Evolutionary conservation across 2,797 vertebrate genomes (phyloP), one percentile per base, ranked within the genome.

Genomic region (Microchirus variegatus): DNA sequence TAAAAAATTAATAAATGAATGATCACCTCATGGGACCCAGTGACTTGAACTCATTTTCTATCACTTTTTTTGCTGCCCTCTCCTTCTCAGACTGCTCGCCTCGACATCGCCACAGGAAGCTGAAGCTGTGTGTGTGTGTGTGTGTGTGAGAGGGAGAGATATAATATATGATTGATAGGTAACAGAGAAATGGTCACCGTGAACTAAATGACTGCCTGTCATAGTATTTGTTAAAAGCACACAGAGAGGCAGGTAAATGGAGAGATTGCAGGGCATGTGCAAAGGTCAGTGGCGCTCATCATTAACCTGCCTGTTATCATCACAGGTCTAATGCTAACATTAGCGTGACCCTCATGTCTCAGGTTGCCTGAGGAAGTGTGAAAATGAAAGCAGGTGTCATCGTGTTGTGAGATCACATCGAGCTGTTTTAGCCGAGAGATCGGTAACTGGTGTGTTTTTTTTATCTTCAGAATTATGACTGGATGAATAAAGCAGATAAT

Each of bases 11-110:
- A 42, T 42, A 3, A 42, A 42, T 36, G 12, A 63, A 2, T 14
- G 47, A 77, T 85, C 83, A 97, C 96, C 94, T 95, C 59, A 96
- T 88, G 36, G 90, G 75, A 16, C 95, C 96, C 58, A 97, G 93
- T 40, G 92, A 90, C 56, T 82, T 87, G 78, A 95, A 96, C 66
- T 97, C 94, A 0, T 96, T 83, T 66, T 83, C 72, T 71, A 97
- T 93, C 64, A 96, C 89, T 38, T 77, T 90, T 57, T 87, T 91
- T 41, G 94, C 93, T 8, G 93, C 91, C 57, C 80, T 85, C 79
- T 96, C 94, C 76, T 77, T 90, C 6, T 88, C 71, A 5, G 93
- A 80, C 70, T 57, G 89, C 49, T 74, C 76, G 67, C 89, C 93
- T 55, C 85, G 85, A 73, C 92, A 91, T 15, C 75, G 87, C 77